Evolutionary conservation across 2,888 invertebrate species (phyloP), one percentile per base, ranked within the genome.

Genomic region (Ophioninae sp.): DNA sequence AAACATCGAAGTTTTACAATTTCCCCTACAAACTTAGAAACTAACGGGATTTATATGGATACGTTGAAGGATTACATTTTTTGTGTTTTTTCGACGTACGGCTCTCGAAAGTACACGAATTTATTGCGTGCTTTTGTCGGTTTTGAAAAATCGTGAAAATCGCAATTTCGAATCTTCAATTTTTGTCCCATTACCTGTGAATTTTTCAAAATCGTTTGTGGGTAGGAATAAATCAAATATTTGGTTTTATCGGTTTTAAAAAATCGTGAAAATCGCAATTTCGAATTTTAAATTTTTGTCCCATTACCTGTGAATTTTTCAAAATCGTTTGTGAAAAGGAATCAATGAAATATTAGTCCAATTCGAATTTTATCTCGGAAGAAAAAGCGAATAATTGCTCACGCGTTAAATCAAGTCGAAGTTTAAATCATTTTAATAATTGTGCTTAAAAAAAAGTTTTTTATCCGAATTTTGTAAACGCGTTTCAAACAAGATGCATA

Each of bases 1-100:
- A 86, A 89, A 59, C 88, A 88, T 89, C 83, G 84, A 79, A 88
- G 85, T 88, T 87, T 82, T 89, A 90, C 88, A 89, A 84, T 86
- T 86, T 74, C 69, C 79, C 81, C 86, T 90, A 89, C 80, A 85
- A 89, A 89, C 83, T 86, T 86, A 88, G 85, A 65, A 81, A 79
- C 79, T 83, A 83, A 79, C 81, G 81, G 79, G 76, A 73, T 79
- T 67, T 30, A 58, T 51, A 68, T 41, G 79, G 79, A 63, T 80
- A 71, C 74, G 68, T 73, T 73, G n/a, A 30, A 51, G 37, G 65
- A 73, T 73, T 79, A 23, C 10, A 68, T n/a, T 22, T 39, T 67
- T 67, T 39, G 67, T 44, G 37, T 64, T 81, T 39, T 78, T n/a
- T 23, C 13, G 58, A 78, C 68, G 67, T 65, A 17, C 74, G 44